Base-by-base conservation (phyloP, 2,797 vertebrate species). In the Adrianichthys oophorus region DNA sequence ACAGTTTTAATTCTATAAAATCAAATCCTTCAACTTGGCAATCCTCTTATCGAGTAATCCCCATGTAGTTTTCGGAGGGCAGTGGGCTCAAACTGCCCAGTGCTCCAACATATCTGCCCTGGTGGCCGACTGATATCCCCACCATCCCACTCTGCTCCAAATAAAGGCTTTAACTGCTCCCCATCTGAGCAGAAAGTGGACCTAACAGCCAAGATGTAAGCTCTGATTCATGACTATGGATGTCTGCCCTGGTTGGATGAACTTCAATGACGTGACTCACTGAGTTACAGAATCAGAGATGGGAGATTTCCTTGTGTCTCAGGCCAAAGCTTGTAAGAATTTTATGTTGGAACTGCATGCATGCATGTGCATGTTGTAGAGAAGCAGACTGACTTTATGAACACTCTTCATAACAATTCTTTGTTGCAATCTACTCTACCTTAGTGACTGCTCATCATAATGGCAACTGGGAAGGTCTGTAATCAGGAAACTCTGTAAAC, bases 1-100 rank as follows among this genome's bases (percentile, higher is more conserved):
- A 81, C 78, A 82, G 76, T 87, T 90, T 85, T 82, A 85, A 86
- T 87, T 89, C 78, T 79, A 85, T 87, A 86, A 87, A 89, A 85
- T 85, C 70, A 84, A 91, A 88, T 88, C 90, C 68, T 76, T 76
- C 56, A 78, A 66, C 79, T 85, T 81, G 74, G 55, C 74, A 89
- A 90, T 89, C 86, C 87, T 87, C 86, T 91, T 86, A 88, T 6
- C 52, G 60, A 10, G 42, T 89, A 89, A 90, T 87, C 90, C 82
- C 80, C 80, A 86, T 86, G 87, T 89, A 85, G 79, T 74, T 89
- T 90, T 87, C 88, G 82, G 74, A 70, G 71, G 75, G 65, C 69
- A 67, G 56, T 45, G 2, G 72, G 65, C 80, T 76, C 76, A 72
- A 85, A 78, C 75, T 68, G 68, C 71, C 72, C 86, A 48, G 43